phyloP scores from a whole-genome alignment of 2,888 invertebrate genomes.

The Napeogenes sylphis region DNA sequence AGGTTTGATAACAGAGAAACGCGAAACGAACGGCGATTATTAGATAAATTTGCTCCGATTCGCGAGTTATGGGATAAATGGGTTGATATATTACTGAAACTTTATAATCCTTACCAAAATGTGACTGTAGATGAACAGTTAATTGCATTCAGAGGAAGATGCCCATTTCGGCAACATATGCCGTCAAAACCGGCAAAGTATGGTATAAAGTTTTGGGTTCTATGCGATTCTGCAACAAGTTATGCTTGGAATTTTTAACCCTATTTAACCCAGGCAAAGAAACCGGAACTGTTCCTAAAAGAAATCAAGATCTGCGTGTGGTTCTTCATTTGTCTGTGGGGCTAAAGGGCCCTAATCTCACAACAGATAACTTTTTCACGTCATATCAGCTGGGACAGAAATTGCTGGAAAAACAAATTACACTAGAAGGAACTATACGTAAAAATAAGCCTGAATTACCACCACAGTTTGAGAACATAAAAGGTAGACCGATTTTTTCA shows the following conservation, averaged over 20 bases:
- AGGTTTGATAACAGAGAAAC: background rate
- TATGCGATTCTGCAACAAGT: background rate
- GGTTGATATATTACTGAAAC: background rate
- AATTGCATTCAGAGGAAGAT: background rate
- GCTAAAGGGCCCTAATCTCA: background rate
- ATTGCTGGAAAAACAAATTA: background rate
- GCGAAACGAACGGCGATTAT: no score
- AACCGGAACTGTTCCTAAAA: no score
- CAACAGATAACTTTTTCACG: slow-evolving; percentile 6
- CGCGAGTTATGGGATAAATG: background rate
- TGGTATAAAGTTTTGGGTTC: no score
- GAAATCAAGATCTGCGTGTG: slow-evolving; percentile 4
- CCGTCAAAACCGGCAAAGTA: slow-evolving; percentile 1
- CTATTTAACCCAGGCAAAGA: slow-evolving; percentile 2
- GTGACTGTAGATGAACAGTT: background rate
- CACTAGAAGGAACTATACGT: background rate
- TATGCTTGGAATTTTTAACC: slow-evolving; percentile 2
- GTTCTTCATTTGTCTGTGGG: background rate
- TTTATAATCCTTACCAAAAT: background rate
- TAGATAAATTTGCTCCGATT: background rate
- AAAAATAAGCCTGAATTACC: slow-evolving; percentile 9
- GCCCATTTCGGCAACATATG: slow-evolving; percentile 2
- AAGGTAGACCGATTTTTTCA: no score
- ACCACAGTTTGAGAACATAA: no score
- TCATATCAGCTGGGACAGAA: slow-evolving; percentile 2